Base-by-base conservation (phyloP, 2,888 invertebrate genomes). In the Eucera pruinosa region DNA sequence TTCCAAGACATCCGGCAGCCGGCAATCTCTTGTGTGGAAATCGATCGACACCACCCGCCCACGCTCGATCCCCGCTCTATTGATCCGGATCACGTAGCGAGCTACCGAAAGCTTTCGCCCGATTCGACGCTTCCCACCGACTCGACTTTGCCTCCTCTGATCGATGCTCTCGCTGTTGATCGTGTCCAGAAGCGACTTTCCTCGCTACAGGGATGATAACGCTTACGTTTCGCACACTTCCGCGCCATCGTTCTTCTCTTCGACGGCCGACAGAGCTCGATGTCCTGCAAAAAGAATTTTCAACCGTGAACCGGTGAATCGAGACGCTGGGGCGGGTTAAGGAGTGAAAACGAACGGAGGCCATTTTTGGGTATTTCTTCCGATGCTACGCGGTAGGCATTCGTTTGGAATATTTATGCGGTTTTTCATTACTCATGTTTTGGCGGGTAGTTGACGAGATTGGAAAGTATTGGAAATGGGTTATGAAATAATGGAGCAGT, bases 181-280 rank as follows among this genome's bases (percentile, higher is more conserved):
- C 30, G 58, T 11, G 48, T 65, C 58, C 60, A 18, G 68, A 54
- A 33, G 13, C 54, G 50, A 67, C 67, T 81, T 73, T 74, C 76
- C 78, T 54, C 50, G 48, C 68, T 52, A n/a, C 43, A 45, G 23
- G n/a, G n/a, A n/a, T 23, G 54, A 54, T 75, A 70, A 81, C 74
- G 74, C 54, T 83, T 79, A 62, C 74, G 58, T 48, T 33, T 48
- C 50, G 47, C 72, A 73, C 57, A 68, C 69, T 67, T 73, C 61
- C 52, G 25, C 61, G 62, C 64, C 61, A 79, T 74, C 45, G 54
- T 76, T 77, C 73, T 48, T 66, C 54, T 60, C n/a, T 23, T 45
- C 47, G 36, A 68, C 61, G 15, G 33, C 70, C 36, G 52, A 61
- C 61, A 11, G 39, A 33, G 36, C n/a, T n/a, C n/a, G n/a, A n/a